Evolutionary conservation across 2,113 vertebrate genomes (phyloP), one percentile per base, ranked within the genome.

Genomic region (Ciconia boyciana): DNA sequence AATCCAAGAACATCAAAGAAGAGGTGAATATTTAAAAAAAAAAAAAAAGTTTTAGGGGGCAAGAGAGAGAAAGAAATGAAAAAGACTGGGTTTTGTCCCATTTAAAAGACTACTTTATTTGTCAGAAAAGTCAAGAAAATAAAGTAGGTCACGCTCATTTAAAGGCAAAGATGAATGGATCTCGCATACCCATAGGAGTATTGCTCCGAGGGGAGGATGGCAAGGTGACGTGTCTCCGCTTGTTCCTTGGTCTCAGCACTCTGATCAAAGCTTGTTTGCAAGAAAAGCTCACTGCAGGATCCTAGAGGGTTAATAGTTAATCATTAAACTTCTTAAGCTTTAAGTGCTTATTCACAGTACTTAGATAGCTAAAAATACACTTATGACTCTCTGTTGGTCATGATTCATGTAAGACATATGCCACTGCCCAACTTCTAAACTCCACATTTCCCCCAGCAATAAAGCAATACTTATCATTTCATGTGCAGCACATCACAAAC

Each of bases 261-360:
- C 99, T 98, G 96, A 99, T 99, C 62, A 99, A 96, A 78, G 99
- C 99, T 98, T 99, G 99, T 96, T 99, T 99, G 97, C 99, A 99
- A 79, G 99, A 99, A 94, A 99, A 99, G 98, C 99, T 99, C 96
- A 99, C 99, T 36, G 99, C 98, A 16, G 99, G 99, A 92, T 99
- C 99, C 99, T 99, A 91, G 22, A 97, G 97, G 66, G 78, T 68
- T 72, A 96, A 96, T 6, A 77, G 55, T 3, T 68, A 58, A 89
- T 22, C 29, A 48, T 78, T 36, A 91, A 31, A 86, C 62, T 89
- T 52, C 51, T 61, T 39, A 8, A 65, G 41, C 39, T 92, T 64
- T 7, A 44, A 20, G 32, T 65, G 41, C 22, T 95, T 43, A 66
- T 24, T 87, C 24, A 86, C 31, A 74, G 32, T 28, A 29, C 22